Evolutionary conservation across 2,888 invertebrate species (phyloP).

Genomic region (Dasypogon diadema): DNA sequence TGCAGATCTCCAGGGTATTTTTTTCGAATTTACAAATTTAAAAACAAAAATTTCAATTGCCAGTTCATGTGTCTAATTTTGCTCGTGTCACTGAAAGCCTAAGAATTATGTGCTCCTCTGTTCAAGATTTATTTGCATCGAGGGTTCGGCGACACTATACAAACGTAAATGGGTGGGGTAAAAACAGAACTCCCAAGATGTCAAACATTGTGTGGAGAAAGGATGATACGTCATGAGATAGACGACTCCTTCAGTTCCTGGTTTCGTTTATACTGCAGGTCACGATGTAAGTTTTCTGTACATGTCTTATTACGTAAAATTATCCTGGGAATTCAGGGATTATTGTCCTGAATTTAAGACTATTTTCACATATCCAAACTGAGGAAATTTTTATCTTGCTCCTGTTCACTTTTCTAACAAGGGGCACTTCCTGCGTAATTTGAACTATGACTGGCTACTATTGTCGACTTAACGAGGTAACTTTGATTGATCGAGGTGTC

Average conservation of each 20-base stretch:
- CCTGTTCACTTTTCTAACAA: background rate
- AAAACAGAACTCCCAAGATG: background rate
- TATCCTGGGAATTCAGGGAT: slow-evolving; percentile 42
- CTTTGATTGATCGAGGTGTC: slow-evolving; percentile 51
- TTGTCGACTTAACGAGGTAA: slow-evolving; percentile 41
- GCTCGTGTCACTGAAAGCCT: slow-evolving; percentile 19
- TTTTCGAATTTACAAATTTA: background rate
- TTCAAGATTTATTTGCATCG: slow-evolving; percentile 23
- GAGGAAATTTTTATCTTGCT: background rate
- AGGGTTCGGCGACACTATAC: too few species aligned
- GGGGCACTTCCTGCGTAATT: slow-evolving; percentile 27
- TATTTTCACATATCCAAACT: background rate
- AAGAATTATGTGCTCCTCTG: slow-evolving; percentile 32
- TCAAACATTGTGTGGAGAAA: background rate
- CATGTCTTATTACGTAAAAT: slow-evolving; percentile 40
- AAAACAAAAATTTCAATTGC: background rate
- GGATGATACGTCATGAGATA: background rate
- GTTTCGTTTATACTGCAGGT: slow-evolving; percentile 29
- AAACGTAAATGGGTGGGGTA: slow-evolving; percentile 3
- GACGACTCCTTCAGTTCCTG: background rate
- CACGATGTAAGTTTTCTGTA: slow-evolving; percentile 30
- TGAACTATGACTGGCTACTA: slow-evolving; percentile 51
- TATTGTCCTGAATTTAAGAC: slow-evolving; percentile 7
- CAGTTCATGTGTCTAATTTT: slow-evolving; percentile 19
- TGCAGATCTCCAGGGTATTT: slow-evolving; percentile 19